phyloP scores from a whole-genome alignment of 2,113 vertebrate genomes.

The Labrus mixtus region DNA sequence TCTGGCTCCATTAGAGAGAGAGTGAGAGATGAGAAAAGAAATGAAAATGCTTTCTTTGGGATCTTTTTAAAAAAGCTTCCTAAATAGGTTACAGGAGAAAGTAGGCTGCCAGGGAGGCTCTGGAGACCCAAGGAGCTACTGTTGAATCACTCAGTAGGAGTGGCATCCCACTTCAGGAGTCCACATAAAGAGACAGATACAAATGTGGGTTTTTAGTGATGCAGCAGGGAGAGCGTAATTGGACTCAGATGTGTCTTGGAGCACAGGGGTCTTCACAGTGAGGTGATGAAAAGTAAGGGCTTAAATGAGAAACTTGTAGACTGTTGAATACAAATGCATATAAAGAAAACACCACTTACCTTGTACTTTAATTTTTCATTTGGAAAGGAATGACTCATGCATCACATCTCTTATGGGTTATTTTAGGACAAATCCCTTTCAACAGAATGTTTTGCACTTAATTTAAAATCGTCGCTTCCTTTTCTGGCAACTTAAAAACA shows the following conservation, averaged over 20 bases:
- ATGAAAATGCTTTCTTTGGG: slow-evolving; percentile 81
- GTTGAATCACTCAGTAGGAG: slow-evolving; percentile 73
- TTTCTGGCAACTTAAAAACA: no score
- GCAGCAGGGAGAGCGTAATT: slow-evolving; percentile 45
- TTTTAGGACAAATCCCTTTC: neutral
- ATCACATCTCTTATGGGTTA: neutral
- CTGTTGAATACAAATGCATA: neutral
- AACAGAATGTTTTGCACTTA: neutral
- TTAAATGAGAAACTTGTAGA: neutral
- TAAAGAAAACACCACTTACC: neutral
- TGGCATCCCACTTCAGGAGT: slow-evolving; percentile 76
- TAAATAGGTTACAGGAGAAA: slow-evolving; percentile 86
- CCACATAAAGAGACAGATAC: slow-evolving; percentile 53
- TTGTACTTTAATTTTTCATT: neutral
- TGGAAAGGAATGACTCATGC: neutral
- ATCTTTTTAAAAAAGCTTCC: slow-evolving; percentile 82
- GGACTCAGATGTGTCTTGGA: slow-evolving; percentile 36
- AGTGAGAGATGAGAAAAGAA: slow-evolving; percentile 69
- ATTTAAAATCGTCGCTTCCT: no score
- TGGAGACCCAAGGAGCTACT: slow-evolving; percentile 76
- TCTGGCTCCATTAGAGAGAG: slow-evolving; percentile 53
- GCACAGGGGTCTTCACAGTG: slow-evolving; percentile 12
- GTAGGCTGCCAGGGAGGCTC: slow-evolving; percentile 81
- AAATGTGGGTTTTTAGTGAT: slow-evolving; percentile 55
- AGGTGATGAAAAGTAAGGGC: neutral